Evolutionary conservation across 2,888 invertebrate species (phyloP), one percentile per base, ranked within the genome.

Genomic region (Dynastes grantii): DNA sequence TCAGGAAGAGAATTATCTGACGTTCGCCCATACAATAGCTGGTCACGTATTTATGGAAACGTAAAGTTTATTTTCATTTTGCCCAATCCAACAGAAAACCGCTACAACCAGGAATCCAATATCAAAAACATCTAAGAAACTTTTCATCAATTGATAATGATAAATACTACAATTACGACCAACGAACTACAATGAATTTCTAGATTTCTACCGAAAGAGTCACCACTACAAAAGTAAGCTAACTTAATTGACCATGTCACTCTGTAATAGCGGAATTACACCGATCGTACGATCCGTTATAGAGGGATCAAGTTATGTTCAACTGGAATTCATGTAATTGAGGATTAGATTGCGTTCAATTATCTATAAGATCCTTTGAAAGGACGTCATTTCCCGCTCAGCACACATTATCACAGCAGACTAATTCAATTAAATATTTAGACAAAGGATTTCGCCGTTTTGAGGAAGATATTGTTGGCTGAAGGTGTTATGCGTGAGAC

Each of bases 321-420:
- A 27, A 22, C 53, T 29, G 22, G 51, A 49, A 68, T 27, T 49
- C 68, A 11, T 49, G 29, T 53, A 68, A 68, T 68, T 68, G 51
- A 68, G 68, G 51, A 53, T 51, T 68, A 53, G 53, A 68, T 49
- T 68, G 68, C 29, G 68, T 29, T 29, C 49, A 22, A 68, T 68
- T 68, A 51, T 68, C 68, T 68, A 32, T 32, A 65, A 22, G 51
- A 68, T 68, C 68, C 68, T 68, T 51, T 63, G 45, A 68, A 68
- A 51, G 49, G 68, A 45, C 29, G 49, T 68, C 68, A 68, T 49
- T 51, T 32, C 51, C 68, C 13, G 49, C 27, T 68, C 68, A 51
- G 51, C 27, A 51, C 22, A 68, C 22, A 27, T 29, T 22, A 53
- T 32, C 51, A 22, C 29, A 29, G 22, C 8, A 49, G 16, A 51